Percentiles rank a stretch among this genome's conserved stretches.
Conservation (phyloP, 2,797 vertebrate genomes). For the Anniella stebbinsi region DNA sequence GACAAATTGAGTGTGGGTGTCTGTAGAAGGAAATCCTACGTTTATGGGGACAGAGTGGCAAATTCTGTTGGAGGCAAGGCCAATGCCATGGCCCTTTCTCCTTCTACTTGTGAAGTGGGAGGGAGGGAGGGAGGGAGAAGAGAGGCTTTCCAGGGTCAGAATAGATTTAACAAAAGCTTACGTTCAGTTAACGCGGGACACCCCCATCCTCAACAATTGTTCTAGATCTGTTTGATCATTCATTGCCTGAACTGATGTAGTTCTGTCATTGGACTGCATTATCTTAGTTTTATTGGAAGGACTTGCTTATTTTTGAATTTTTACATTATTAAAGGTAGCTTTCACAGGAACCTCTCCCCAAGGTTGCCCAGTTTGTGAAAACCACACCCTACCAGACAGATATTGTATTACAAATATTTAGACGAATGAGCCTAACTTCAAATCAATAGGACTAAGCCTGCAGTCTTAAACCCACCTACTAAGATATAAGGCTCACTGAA, state of each 20-base stretch:
- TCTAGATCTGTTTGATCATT: not conserved
- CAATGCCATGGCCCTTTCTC: not conserved
- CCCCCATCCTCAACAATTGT: too few relatives aligned
- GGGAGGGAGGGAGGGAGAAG: not conserved
- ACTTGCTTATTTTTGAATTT: not conserved
- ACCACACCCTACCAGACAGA: not conserved
- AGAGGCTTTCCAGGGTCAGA: not conserved
- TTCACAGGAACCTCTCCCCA: not conserved
- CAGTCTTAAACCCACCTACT: not conserved
- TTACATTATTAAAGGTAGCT: not conserved
- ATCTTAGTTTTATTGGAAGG: not conserved
- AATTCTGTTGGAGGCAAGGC: too few relatives aligned
- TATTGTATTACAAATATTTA: not conserved
- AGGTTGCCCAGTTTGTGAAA: not conserved
- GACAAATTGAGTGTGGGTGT: too few relatives aligned
- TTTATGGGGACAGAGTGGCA: too few relatives aligned
- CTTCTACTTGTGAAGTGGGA: too few relatives aligned
- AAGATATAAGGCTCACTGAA: not conserved
- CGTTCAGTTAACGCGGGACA: too few relatives aligned
- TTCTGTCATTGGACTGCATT: not conserved
- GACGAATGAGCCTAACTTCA: not conserved
- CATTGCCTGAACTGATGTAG: not conserved
- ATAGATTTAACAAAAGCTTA: not conserved
- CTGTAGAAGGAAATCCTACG: too few relatives aligned
- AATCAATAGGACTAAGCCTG: not conserved